Evolutionary conservation across 37 sponge, comb jelly and placozoan species (phyloP).

Genomic region (Bolinopsis microptera): DNA sequence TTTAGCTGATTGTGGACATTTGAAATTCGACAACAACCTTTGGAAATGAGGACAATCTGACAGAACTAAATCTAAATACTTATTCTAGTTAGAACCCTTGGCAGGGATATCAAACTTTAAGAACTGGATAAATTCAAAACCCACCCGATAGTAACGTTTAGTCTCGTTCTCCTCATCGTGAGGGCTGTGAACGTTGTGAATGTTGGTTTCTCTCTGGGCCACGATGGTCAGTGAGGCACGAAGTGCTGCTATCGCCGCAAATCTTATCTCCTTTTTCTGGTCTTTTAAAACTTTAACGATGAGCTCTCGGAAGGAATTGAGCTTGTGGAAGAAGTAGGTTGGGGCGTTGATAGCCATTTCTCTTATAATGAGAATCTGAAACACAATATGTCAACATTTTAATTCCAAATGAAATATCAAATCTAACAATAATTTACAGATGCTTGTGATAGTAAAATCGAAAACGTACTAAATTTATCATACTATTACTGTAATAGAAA

Average conservation of each 20-base stretch:
- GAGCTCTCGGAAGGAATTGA: slow-evolving; percentile 84
- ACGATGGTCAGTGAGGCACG: slow-evolving; percentile 85
- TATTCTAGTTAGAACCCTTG: too few species aligned
- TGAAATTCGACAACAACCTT: too few species aligned
- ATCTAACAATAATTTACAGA: background rate
- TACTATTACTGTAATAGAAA: too few species aligned
- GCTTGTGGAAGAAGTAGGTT: slow-evolving; percentile 87
- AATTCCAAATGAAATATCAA: background rate
- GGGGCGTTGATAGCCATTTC: slow-evolving; percentile 91
- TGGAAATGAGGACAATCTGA: too few species aligned
- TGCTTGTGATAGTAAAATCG: too few species aligned
- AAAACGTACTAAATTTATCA: too few species aligned
- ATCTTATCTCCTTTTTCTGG: slow-evolving; percentile 85
- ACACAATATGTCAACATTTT: background rate
- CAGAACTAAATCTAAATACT: too few species aligned
- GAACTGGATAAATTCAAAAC: too few species aligned
- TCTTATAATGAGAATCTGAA: slow-evolving; percentile 81
- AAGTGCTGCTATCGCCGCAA: slow-evolving; percentile 81
- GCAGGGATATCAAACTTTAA: too few species aligned
- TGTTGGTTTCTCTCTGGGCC: slow-evolving; percentile 80
- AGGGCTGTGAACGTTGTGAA: background rate
- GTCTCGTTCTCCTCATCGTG: slow-evolving; percentile 29
- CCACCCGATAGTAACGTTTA: background rate
- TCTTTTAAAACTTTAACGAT: slow-evolving; percentile 85
- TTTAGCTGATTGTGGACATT: background rate